Conservation (phyloP, 2,888 invertebrate genomes). For the Heliconius erato region DNA sequence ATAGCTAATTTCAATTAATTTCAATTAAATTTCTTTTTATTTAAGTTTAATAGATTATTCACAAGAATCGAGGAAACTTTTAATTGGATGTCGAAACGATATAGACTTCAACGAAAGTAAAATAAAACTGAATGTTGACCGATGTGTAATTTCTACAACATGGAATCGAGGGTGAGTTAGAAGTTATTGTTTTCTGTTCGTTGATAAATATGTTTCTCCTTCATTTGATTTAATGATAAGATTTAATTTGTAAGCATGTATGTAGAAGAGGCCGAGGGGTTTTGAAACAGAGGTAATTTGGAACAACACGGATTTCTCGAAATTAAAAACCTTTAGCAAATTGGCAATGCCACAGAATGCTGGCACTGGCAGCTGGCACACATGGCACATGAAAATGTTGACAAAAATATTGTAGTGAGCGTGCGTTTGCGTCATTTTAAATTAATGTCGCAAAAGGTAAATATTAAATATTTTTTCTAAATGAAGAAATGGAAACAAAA, state of each 20-base stretch:
- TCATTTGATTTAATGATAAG: neutral
- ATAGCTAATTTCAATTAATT: neutral
- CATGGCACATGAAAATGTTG: too few relatives aligned
- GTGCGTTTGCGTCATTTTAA: too few relatives aligned
- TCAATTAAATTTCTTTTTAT: slow-evolving; percentile 2
- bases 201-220: neutral
- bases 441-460: too few relatives aligned
- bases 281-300: too few relatives aligned
- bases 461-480: too few relatives aligned
- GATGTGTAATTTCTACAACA: slow-evolving; percentile 32
- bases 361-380: too few relatives aligned
- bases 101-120: slow-evolving; percentile 21
- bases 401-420: too few relatives aligned
- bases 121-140: slow-evolving; percentile 23
- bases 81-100: slow-evolving; percentile 31
- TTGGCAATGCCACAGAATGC: too few relatives aligned
- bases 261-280: neutral
- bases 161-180: neutral
- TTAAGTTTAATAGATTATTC: slow-evolving; percentile 20
- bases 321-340: too few relatives aligned
- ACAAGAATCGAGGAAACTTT: slow-evolving; percentile 26
- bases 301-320: too few relatives aligned
- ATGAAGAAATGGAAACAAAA: too few relatives aligned
- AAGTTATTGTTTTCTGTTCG: neutral
- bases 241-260: neutral